A percentile compares a stretch with the other conserved stretches of the same genome.
Evolutionary conservation across 2,113 vertebrate species (phyloP).

Genomic region (Strix aluco): DNA sequence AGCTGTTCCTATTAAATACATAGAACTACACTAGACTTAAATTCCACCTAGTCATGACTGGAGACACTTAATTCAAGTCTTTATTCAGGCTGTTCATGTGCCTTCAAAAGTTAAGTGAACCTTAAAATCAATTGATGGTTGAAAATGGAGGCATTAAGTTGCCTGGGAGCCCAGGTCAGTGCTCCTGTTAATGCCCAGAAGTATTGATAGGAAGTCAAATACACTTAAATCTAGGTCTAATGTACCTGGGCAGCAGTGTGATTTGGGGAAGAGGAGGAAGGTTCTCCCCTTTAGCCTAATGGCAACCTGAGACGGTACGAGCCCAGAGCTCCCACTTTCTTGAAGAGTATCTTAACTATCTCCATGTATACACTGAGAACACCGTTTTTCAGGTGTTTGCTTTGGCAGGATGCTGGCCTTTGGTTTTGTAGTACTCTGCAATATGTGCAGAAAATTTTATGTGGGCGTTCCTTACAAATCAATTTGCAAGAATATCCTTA

Average conservation of each 20-base stretch:
- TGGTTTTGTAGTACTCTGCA: not conserved
- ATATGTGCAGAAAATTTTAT: not conserved
- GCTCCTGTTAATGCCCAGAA: not conserved
- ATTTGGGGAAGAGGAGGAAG: not conserved
- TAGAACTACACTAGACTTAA: not conserved
- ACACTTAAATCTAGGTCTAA: not conserved
- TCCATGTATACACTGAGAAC: fast-evolving
- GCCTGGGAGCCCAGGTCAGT: not conserved
- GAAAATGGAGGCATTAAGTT: not conserved
- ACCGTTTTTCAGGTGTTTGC: fast-evolving
- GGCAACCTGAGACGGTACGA: not conserved
- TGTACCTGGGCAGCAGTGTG: not conserved
- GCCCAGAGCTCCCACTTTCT: not conserved
- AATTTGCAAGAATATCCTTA: not conserved
- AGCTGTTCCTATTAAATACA: not conserved
- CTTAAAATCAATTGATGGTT: not conserved
- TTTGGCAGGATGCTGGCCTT: not conserved
- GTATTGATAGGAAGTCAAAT: not conserved
- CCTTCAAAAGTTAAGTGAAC: not conserved
- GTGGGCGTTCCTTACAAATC: not conserved
- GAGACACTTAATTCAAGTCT: not conserved
- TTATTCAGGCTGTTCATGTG: not conserved
- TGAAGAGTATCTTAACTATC: not conserved
- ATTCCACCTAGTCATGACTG: not conserved
- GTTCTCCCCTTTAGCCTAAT: not conserved